These are phyloP conservation scores for Selenia dentaria DNA, from an alignment of 2,888 invertebrate genomes.

Conservation along the genomic window DNA sequence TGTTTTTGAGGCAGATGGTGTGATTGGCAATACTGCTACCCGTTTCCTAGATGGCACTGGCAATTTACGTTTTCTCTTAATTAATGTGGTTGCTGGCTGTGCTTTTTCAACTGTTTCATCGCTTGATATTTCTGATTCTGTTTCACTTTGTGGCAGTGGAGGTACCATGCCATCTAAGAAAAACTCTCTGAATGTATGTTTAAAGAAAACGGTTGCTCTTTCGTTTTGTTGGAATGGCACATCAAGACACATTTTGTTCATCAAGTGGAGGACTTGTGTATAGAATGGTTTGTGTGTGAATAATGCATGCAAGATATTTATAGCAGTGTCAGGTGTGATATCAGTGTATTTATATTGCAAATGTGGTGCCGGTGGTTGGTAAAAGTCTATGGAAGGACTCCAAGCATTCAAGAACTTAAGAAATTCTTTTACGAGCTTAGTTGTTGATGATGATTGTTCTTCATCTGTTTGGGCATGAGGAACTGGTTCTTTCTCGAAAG, in stretches of 20 bases:
- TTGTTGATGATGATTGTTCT: conserved; percentile 63
- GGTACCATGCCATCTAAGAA: conserved; percentile 50
- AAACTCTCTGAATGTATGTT: conserved; percentile 58
- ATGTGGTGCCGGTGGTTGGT: conserved; percentile 90
- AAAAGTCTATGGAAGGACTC: conserved; percentile 85
- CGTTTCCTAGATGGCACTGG: conserved; percentile 62
- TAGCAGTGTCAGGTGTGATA: conserved; percentile 88
- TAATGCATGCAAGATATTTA: conserved; percentile 91
- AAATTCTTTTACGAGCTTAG: conserved; percentile 82
- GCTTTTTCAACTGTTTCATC: conserved; percentile 58
- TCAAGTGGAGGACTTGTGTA: conserved; percentile 93
- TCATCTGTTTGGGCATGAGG: conserved; percentile 49
- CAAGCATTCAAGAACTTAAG: conserved; percentile 69
- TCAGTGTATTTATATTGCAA: conserved; percentile 93
- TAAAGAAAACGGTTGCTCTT: conserved; percentile 58
- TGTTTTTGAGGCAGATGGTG: conserved; percentile 51
- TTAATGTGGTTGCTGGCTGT: conserved; percentile 45
- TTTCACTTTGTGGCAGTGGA: conserved; percentile 56
- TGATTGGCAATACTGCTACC: conserved; percentile 38
- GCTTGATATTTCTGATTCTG: conserved; percentile 75
- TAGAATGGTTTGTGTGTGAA: conserved; percentile 93
- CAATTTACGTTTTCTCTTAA: conserved; percentile 66
- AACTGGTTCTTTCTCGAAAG: conserved; percentile 78
- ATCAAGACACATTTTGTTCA: conserved; percentile 97
- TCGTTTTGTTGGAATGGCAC: conserved; percentile 89